Base-by-base conservation (phyloP, 1,140 invertebrate genomes). In the Hylyphantes graminicola region DNA sequence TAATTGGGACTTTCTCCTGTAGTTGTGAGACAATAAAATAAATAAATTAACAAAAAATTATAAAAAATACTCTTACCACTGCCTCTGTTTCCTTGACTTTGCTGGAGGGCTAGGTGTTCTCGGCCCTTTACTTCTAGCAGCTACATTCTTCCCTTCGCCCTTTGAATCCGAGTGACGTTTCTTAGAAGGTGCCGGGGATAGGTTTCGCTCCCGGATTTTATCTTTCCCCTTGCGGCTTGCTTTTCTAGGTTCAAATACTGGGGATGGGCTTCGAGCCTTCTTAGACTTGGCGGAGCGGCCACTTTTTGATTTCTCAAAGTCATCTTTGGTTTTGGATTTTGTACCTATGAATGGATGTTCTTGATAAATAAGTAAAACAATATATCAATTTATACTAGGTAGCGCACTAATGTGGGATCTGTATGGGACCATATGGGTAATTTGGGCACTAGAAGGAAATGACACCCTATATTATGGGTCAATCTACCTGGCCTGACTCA, bases 51-150 rank as follows among this genome's bases (percentile, higher is more conserved):
- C n/a, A n/a, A n/a, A n/a, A n/a, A n/a, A n/a, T n/a, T n/a, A n/a
- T n/a, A n/a, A n/a, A n/a, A n/a, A n/a, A n/a, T n/a, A n/a, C n/a
- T n/a, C 68, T 76, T 21, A 85, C 85, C 81, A 85, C 21, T 85
- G 70, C 21, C 76, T 78, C 54, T 85, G 68, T 15, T 86, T 86
- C 64, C 79, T 53, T 51, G 65, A 48, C 12, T 51, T 15, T 53
- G n/a, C 6, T 4, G 48, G 12, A 12, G 86, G 86, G 77, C 86
- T 86, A 5, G 86, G 86, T 65, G 86, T 86, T 55, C 86, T 53
- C 21, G 86, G 86, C 7, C 86, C 86, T 74, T 76, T 86, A 12
- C 55, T 15, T 15, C 68, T 67, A 2, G 77, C 63, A 68, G 76
- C 77, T 54, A 75, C 17, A 64, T 48, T 73, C 6, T 15, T 55